Evolutionary conservation across 2,797 vertebrate species (phyloP).

Genomic region (Muscicapa striata): DNA sequence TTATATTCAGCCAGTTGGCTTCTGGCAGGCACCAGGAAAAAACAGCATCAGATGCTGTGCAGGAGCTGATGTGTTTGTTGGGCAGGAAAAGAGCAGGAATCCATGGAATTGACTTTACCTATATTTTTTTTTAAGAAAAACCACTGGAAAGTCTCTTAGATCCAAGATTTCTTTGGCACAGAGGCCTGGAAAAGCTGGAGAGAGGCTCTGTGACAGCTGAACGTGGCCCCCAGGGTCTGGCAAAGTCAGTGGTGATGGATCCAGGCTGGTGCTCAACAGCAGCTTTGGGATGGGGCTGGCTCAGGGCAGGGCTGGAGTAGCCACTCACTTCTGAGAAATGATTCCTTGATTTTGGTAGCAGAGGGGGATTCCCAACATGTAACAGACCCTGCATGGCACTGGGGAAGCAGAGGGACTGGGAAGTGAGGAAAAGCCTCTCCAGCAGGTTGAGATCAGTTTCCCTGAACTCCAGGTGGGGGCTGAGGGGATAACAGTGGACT

Average conservation of each 20-base stretch:
- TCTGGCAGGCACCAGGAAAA: background rate
- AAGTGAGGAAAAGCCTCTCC: background rate
- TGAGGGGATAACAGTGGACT: background rate
- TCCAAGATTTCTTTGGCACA: conserved; percentile 25
- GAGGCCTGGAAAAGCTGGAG: conserved; percentile 5
- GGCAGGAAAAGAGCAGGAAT: background rate
- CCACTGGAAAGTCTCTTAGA: background rate
- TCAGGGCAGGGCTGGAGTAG: background rate
- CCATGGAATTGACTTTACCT: background rate
- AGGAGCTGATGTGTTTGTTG: background rate
- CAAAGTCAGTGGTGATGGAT: background rate
- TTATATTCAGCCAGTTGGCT: background rate
- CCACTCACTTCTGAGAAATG: background rate
- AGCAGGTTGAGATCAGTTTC: background rate
- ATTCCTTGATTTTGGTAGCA: background rate
- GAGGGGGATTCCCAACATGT: background rate
- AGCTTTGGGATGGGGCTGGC: background rate
- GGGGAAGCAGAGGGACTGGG: background rate
- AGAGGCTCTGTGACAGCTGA: conserved; percentile 34
- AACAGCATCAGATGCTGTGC: background rate
- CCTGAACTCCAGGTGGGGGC: background rate
- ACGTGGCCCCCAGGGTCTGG: background rate
- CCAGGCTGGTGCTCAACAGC: background rate
- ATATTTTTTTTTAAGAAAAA: background rate
- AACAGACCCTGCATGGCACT: background rate